These are phyloP conservation scores for Cariama cristata DNA, from an alignment of 2,113 vertebrate species.

Conservation along the genomic window DNA sequence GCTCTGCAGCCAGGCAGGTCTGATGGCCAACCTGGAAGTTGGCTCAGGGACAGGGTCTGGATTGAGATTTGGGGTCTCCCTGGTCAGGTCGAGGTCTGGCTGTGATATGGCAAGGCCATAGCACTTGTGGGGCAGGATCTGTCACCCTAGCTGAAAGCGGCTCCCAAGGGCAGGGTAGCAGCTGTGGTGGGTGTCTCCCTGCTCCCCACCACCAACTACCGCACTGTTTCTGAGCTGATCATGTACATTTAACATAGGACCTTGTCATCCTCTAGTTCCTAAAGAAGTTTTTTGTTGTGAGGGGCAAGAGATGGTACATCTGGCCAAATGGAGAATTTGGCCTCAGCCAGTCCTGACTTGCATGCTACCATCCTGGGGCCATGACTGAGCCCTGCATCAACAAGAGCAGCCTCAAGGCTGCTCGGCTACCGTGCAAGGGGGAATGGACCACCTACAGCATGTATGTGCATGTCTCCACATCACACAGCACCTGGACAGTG, in stretches of 20 bases:
- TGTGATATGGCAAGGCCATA: neutral
- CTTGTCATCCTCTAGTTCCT: neutral
- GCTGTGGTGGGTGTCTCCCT: neutral
- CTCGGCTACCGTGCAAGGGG: neutral
- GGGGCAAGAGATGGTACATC: neutral
- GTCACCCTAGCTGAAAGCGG: neutral
- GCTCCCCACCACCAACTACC: fast-evolving
- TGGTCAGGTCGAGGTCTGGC: neutral
- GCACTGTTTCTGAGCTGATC: neutral
- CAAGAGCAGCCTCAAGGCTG: neutral
- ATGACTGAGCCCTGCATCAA: neutral
- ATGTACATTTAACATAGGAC: neutral
- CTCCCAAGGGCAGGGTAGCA: neutral
- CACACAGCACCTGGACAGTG: neutral
- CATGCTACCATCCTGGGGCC: neutral
- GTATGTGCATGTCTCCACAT: neutral
- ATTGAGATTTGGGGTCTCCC: neutral
- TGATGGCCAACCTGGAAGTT: fast-evolving
- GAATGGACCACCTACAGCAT: neutral
- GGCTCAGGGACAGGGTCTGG: neutral
- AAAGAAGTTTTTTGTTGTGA: neutral
- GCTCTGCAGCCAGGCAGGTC: neutral
- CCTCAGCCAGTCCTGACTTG: neutral
- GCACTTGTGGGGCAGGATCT: neutral
- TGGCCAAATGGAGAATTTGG: neutral